A percentile compares a stretch with the other conserved stretches of the same genome.
phyloP scores from a whole-genome alignment of 2,113 vertebrate genomes.

The Ginglymostoma cirratum region DNA sequence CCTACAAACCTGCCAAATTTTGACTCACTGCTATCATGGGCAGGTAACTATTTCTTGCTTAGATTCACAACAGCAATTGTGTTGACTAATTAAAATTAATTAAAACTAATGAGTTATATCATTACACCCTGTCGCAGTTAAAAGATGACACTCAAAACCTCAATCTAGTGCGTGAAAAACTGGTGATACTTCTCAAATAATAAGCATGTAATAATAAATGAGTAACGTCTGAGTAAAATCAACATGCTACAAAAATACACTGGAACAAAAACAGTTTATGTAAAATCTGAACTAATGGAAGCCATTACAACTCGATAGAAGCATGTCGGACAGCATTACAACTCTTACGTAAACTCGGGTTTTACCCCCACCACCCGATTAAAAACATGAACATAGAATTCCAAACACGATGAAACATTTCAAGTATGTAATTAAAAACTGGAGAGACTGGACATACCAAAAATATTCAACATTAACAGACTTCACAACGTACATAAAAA shows the following conservation, averaged over 20 bases:
- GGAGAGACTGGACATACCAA: not conserved
- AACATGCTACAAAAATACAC: not conserved
- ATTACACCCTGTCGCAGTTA: not conserved
- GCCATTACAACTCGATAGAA: not conserved
- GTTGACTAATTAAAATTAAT: not conserved
- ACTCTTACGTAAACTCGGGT: conserved; percentile 28
- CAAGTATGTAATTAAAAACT: not conserved
- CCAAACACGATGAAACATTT: not conserved
- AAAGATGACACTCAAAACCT: not conserved
- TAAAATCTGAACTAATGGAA: not conserved
- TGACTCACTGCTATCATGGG: not conserved
- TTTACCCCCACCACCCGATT: not conserved
- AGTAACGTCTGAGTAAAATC: not conserved
- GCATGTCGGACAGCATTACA: conserved; percentile 4
- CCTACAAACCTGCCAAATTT: not conserved
- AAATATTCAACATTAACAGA: not conserved
- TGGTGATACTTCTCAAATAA: not conserved
- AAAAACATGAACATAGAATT: conserved; percentile 14
- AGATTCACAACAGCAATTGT: not conserved
- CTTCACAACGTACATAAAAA: not conserved
- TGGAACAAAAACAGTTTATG: not conserved
- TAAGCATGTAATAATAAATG: not conserved
- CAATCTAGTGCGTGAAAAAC: not conserved
- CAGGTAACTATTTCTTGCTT: not conserved
- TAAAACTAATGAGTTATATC: not conserved